phyloP scores from a whole-genome alignment of 2,113 vertebrate species.

The Microcebus griseorufus region DNA sequence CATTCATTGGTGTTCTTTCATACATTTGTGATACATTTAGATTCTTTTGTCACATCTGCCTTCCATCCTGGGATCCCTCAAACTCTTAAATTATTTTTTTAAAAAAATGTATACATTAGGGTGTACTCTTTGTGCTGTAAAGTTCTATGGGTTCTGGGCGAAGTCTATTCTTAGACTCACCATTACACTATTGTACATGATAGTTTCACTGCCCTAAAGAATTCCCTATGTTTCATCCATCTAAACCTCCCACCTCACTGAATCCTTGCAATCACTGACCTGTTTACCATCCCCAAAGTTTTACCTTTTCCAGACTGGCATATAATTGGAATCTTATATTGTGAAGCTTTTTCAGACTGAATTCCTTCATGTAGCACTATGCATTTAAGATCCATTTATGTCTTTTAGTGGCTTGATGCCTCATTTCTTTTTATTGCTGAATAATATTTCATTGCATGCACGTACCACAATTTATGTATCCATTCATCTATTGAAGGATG shows the following conservation, averaged over 20 bases:
- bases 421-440: background rate
- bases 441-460: background rate
- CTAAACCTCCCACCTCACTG: background rate
- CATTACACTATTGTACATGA: background rate
- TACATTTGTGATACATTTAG: background rate
- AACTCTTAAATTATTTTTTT: background rate
- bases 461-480: background rate
- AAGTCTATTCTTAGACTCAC: background rate
- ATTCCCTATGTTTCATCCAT: background rate
- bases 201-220: background rate
- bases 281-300: background rate
- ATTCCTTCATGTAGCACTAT: background rate
- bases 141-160: background rate
- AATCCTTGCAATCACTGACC: background rate
- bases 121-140: background rate
- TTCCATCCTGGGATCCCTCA: background rate
- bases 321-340: background rate
- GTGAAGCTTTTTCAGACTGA: background rate
- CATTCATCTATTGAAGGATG: background rate
- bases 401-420: background rate
- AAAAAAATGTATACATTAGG: background rate
- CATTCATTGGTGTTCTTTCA: background rate
- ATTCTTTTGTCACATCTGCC: background rate
- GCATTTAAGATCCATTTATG: background rate
- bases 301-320: background rate